Evolutionary conservation across 2,888 invertebrate species (phyloP).

Genomic region (Watsonalla binaria): DNA sequence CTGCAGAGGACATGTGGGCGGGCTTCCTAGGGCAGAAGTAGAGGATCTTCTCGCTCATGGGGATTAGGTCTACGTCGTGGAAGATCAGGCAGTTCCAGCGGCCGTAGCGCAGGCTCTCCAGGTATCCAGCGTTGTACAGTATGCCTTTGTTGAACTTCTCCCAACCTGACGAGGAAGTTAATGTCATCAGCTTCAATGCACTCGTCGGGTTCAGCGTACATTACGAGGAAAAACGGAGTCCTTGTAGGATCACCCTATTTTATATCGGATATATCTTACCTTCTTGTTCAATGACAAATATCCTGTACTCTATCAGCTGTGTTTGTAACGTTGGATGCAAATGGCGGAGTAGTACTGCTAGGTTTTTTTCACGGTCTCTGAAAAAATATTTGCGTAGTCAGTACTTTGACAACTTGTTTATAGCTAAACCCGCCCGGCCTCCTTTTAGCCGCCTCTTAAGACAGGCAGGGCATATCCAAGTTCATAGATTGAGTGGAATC

Average conservation of each 20-base stretch:
- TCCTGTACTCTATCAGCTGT: slow-evolving; percentile 8
- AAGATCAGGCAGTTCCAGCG: slow-evolving; percentile 91
- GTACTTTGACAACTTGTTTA: background rate
- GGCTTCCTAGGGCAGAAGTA: slow-evolving; percentile 91
- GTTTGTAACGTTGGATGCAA: slow-evolving; percentile 7
- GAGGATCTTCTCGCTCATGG: slow-evolving; percentile 90
- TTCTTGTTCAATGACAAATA: slow-evolving; percentile 12
- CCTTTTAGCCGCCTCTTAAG: too few relatives aligned
- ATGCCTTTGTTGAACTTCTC: slow-evolving; percentile 86
- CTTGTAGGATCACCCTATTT: too few relatives aligned
- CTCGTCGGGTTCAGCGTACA: background rate
- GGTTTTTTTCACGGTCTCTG: slow-evolving; percentile 81
- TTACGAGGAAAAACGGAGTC: background rate
- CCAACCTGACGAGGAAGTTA: slow-evolving; percentile 4
- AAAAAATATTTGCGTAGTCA: slow-evolving; percentile 3
- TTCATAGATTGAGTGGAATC: too few relatives aligned
- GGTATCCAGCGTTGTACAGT: slow-evolving; percentile 93
- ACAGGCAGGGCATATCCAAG: too few relatives aligned
- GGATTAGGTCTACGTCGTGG: slow-evolving; percentile 93
- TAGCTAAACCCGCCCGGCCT: too few relatives aligned
- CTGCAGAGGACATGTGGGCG: slow-evolving; percentile 86
- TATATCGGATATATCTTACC: background rate
- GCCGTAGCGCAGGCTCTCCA: slow-evolving; percentile 84
- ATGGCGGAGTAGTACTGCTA: slow-evolving; percentile 6
- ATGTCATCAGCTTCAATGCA: too few relatives aligned